A percentile compares a stretch with the other conserved stretches of the same genome.
phyloP scores from a whole-genome alignment of 2,113 vertebrate genomes.

The Sorex araneus region DNA sequence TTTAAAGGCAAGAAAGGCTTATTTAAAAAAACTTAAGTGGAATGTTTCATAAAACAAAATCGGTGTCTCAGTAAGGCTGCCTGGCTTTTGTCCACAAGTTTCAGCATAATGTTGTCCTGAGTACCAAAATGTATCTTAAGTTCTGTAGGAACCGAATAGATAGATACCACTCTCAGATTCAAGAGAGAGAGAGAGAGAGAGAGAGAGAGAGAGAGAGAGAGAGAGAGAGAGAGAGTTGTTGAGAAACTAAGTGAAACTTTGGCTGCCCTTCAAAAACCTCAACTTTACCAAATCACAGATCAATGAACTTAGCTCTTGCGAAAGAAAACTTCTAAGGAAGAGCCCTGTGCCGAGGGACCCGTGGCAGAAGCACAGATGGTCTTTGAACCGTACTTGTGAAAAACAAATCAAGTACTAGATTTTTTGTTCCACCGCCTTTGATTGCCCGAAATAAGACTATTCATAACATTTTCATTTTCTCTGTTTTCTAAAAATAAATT shows the following conservation, averaged over 20 bases:
- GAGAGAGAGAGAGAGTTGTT: slow-evolving; percentile 25
- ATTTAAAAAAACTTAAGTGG: slow-evolving; percentile 1
- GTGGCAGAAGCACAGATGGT: slow-evolving; percentile 67
- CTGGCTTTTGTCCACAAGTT: slow-evolving; percentile 56
- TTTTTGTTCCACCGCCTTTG: slow-evolving; percentile 78
- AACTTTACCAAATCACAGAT: slow-evolving; percentile 84
- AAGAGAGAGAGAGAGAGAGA: slow-evolving; percentile 15
- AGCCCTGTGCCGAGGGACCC: neutral
- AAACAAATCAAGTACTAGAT: slow-evolving; percentile 83
- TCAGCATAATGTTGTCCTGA: slow-evolving; percentile 74
- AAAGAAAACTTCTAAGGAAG: slow-evolving; percentile 79
- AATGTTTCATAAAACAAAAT: slow-evolving; percentile 20
- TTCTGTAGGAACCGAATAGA: slow-evolving; percentile 76
- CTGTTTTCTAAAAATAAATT: slow-evolving; percentile 82
- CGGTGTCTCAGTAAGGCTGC: neutral
- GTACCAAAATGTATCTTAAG: slow-evolving; percentile 74
- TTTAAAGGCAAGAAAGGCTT: slow-evolving; percentile 13
- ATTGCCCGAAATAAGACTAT: slow-evolving; percentile 74
- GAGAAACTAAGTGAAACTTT: slow-evolving; percentile 82
- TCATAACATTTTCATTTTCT: slow-evolving; percentile 73
- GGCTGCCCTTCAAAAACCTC: slow-evolving; percentile 86
- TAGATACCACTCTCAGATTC: slow-evolving; percentile 60
- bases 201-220: slow-evolving; percentile 40
- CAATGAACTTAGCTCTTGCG: slow-evolving; percentile 73
- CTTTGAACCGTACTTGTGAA: slow-evolving; percentile 74